Base-by-base conservation (phyloP, 2,888 invertebrate species). In the Macroteleia sp. region DNA sequence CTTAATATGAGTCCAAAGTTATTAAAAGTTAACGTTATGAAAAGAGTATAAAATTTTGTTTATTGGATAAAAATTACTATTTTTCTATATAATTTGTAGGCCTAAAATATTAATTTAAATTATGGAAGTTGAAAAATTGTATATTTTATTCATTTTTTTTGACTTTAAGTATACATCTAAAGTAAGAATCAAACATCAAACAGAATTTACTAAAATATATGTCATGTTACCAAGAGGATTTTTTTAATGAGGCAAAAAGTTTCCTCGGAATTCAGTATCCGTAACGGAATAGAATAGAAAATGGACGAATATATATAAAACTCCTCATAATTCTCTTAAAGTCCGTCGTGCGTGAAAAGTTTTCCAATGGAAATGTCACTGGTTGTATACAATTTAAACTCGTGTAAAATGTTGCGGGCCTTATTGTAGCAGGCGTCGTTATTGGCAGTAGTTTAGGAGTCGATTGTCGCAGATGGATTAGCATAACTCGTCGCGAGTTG, bases 391-490 rank as follows among this genome's bases (percentile, higher is more conserved):
- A 69, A 46, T 57, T 69, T 56, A 56, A 56, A 56, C 57, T 28
- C 52, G 62, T 69, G 57, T 69, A 76, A 76, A 76, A 76, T 56
- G 69, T 76, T 69, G 46, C 69, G 57, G 75, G 62, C 42, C 56
- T 69, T 69, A 69, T 64, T 76, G 69, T 57, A 76, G 28, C 69
- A 76, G 69, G 69, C 76, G 69, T 76, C 76, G 50, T 79, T 69
- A 74, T 78, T 66, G 70, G 70, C 70, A 70, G 59, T 74, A 74
- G 61, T 76, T 73, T 77, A 79, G 42, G 79, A 77, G 76, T 70
- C 79, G 77, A 79, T 79, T 79, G 74, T 80, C 77, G 50, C 77
- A 70, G 69, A 64, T 74, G 77, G 61, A 80, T 77, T 80, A 75
- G 77, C 77, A 74, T 71, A 77, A 66, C 76, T 67, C 66, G 70